A percentile compares a stretch with the other conserved stretches of the same genome.
phyloP scores from a whole-genome alignment of 2,797 vertebrate species.

The Catostomus latipinnis region DNA sequence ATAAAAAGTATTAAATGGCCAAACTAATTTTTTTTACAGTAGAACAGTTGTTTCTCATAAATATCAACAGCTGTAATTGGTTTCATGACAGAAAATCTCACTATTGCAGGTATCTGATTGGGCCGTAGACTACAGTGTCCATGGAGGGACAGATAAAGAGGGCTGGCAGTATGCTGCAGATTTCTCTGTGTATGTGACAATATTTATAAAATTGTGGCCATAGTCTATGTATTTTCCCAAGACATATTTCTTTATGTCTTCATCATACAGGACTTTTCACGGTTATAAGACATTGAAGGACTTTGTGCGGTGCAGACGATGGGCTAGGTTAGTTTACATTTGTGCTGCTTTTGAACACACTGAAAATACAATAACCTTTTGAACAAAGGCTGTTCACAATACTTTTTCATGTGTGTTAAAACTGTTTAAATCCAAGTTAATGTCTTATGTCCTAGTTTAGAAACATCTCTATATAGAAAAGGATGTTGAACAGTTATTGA shows the following conservation, averaged over 20 bases:
- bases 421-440: no score
- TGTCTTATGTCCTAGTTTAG: background rate
- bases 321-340: conserved; percentile 83
- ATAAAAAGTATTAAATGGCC: no score
- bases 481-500: background rate
- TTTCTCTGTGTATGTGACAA: conserved; percentile 87
- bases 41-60: no score
- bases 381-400: background rate
- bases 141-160: conserved; percentile 89
- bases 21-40: no score
- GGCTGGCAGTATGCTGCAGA: conserved; percentile 98
- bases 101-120: conserved; percentile 88
- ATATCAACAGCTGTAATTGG: no score
- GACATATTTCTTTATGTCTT: conserved; percentile 17
- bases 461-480: background rate
- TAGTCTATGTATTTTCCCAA: background rate
- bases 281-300: conserved; percentile 98
- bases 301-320: conserved; percentile 92
- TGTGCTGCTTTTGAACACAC: background rate
- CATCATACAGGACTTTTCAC: conserved; percentile 85
- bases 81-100: background rate
- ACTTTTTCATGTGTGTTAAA: no score
- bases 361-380: background rate
- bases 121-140: conserved; percentile 84
- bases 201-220: background rate